These are phyloP conservation scores for Thecophora atra DNA, from an alignment of 2,888 invertebrate genomes.

Conservation along the genomic window DNA sequence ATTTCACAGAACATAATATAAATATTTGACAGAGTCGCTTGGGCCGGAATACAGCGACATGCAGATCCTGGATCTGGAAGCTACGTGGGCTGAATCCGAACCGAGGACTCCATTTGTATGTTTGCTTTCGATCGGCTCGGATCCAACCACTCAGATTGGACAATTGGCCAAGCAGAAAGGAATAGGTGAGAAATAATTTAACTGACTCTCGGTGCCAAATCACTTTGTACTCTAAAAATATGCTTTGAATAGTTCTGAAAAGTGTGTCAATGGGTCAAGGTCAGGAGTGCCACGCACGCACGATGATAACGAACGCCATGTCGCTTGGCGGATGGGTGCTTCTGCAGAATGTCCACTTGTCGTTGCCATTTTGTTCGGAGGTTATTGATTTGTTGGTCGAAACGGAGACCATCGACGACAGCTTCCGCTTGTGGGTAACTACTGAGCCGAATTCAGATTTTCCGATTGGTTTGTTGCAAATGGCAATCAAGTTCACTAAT, in stretches of 20 bases:
- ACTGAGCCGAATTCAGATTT: constrained; percentile 94
- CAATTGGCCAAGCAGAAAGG: constrained; percentile 85
- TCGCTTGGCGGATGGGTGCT: constrained; percentile 89
- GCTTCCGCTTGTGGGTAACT: constrained; percentile 92
- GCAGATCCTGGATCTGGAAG: constrained; percentile 89
- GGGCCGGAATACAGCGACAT: constrained; percentile 91
- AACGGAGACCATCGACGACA: constrained; percentile 82
- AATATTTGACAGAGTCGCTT: constrained; percentile 73
- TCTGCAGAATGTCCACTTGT: constrained; percentile 95
- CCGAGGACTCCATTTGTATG: constrained; percentile 89
- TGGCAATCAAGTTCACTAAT: constrained; percentile 97
- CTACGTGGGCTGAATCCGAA: constrained; percentile 89
- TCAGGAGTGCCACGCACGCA: constrained; percentile 86
- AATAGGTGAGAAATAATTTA: constrained; percentile 72
- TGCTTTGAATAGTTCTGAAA: constrained; percentile 71
- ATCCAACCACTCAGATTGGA: constrained; percentile 95
- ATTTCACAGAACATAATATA: neutral
- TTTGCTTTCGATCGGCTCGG: constrained; percentile 93
- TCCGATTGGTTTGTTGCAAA: constrained; percentile 87
- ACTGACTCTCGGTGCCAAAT: neutral
- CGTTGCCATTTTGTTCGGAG: constrained; percentile 92
- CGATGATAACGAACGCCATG: constrained; percentile 84
- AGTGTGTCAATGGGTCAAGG: constrained; percentile 98
- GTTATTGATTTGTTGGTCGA: constrained; percentile 89
- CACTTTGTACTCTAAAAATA: neutral